Percentiles rank a stretch among this genome's conserved stretches.
phyloP scores from a whole-genome alignment of 2,113 vertebrate genomes.

The Arizona elegans region DNA sequence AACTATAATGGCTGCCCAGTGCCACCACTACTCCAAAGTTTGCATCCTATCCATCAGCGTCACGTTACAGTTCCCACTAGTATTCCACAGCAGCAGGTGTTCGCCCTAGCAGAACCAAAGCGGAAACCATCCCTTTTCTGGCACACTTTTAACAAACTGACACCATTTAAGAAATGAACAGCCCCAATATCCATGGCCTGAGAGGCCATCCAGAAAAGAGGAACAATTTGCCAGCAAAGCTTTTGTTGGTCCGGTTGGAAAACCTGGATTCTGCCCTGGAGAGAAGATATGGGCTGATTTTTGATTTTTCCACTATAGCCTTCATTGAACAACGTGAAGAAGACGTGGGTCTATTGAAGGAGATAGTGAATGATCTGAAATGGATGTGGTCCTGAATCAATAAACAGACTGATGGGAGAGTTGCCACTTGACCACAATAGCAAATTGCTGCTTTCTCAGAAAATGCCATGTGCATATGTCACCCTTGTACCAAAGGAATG shows the following conservation, averaged over 20 bases:
- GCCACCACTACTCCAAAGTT: constrained; percentile 80
- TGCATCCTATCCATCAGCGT: constrained; percentile 91
- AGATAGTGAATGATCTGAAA: constrained; percentile 15
- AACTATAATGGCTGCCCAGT: constrained; percentile 77
- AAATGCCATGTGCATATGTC: constrained; percentile 11
- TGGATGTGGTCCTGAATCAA: neutral
- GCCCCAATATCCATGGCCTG: neutral
- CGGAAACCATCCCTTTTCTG: constrained; percentile 88
- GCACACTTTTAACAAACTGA: constrained; percentile 84
- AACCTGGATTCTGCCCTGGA: neutral
- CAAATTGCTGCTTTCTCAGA: constrained; percentile 27
- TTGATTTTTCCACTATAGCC: constrained; percentile 17
- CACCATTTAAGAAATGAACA: constrained; percentile 87
- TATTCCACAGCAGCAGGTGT: constrained; percentile 93
- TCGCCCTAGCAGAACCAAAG: constrained; percentile 91
- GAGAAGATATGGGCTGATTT: neutral
- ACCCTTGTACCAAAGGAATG: constrained; percentile 37
- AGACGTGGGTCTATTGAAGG: neutral
- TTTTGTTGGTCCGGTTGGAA: constrained; percentile 22
- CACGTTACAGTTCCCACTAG: constrained; percentile 94
- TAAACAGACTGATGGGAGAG: constrained; percentile 29
- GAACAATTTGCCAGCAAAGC: constrained; percentile 2
- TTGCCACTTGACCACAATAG: constrained; percentile 21
- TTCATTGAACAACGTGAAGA: constrained; percentile 31
- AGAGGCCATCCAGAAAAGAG: accelerated